Evolutionary conservation across 2,113 vertebrate genomes (phyloP), one percentile per base, ranked within the genome.

Genomic region (Orcinus orca): DNA sequence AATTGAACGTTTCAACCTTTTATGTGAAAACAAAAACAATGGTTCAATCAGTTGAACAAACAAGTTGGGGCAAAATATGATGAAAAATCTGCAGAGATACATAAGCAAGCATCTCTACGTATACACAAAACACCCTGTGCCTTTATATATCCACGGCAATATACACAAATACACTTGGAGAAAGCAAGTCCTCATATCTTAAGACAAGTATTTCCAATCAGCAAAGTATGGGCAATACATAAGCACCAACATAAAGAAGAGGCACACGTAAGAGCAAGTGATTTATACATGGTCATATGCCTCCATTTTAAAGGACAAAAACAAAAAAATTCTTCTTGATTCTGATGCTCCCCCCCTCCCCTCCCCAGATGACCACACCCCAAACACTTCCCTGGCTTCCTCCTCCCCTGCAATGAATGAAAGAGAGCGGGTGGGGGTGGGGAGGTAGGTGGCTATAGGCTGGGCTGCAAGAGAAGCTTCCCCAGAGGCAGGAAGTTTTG

Each of bases 331-430:
- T 36, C 76, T 85, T 73, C 23, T 90, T 50, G 82, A 68, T 95
- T 90, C 44, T 44, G 74, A 92, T 36, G 73, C 63, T 91, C 36
- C 33, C 4, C 41, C n/a, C 15, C 36, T 25, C 68, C 63, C 58
- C 41, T n/a, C 93, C 41, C 41, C 90, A 70, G 89, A 36, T 93
- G 97, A 93, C 97, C 98, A 96, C 96, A 97, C 97, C 98, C 97
- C 97, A 95, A 71, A 94, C 60, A 71, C 80, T 47, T 84, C 79
- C 70, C 65, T 15, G 47, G 21, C 90, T 81, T 65, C 74, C 76
- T 83, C 88, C 65, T 71, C 89, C 38, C 67, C 62, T 71, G 65
- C 81, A 96, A 58, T 96, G 94, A 98, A 94, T 92, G 97, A 79
- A 83, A 90, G 81, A 25, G 53, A 53, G 18, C 15, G 55, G 73